Evolutionary conservation across 1,140 invertebrate species (phyloP).

Genomic region (Zaprionus tsacasi): DNA sequence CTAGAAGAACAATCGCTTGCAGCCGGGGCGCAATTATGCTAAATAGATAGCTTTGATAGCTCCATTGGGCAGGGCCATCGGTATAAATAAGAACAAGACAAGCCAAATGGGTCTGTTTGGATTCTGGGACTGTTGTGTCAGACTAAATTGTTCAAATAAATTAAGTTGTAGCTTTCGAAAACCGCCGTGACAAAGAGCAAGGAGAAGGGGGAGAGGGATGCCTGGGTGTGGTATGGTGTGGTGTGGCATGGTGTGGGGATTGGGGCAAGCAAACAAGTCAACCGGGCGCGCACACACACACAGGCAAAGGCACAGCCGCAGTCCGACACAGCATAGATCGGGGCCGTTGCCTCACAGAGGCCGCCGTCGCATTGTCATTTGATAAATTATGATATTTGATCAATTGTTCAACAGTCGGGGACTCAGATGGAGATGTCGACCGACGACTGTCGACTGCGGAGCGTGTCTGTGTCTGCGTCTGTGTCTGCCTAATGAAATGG

Average conservation of each 20-base stretch:
- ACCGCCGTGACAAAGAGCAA: conserved; percentile 33
- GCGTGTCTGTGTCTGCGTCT: conserved; percentile 1
- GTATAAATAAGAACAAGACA: conserved; percentile 73
- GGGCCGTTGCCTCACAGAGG: conserved; percentile 67
- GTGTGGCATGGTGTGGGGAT: conserved; percentile 66
- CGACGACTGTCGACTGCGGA: background rate
- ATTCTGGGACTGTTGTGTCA: conserved; percentile 57
- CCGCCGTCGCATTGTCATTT: conserved; percentile 80
- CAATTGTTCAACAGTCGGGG: conserved; percentile 72
- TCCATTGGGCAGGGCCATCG: conserved; percentile 57
- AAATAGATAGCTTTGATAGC: conserved; percentile 73
- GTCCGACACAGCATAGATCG: conserved; percentile 39
- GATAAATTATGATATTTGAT: conserved; percentile 84
- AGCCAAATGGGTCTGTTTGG: conserved; percentile 56
- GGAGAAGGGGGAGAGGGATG: conserved; percentile 8
- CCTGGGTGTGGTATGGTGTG: conserved; percentile 42
- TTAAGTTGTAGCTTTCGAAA: conserved; percentile 82
- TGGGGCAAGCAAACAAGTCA: conserved; percentile 73
- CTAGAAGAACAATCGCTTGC: conserved; percentile 12
- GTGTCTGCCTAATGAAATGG: conserved; percentile 56
- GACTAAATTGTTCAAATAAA: conserved; percentile 83
- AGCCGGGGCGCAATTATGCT: conserved; percentile 69
- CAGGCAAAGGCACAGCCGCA: background rate
- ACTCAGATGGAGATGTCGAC: conserved; percentile 29
- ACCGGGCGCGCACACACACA: conserved; percentile 13